phyloP scores from a whole-genome alignment of 2,797 vertebrate species.

The Delichon dasypus region DNA sequence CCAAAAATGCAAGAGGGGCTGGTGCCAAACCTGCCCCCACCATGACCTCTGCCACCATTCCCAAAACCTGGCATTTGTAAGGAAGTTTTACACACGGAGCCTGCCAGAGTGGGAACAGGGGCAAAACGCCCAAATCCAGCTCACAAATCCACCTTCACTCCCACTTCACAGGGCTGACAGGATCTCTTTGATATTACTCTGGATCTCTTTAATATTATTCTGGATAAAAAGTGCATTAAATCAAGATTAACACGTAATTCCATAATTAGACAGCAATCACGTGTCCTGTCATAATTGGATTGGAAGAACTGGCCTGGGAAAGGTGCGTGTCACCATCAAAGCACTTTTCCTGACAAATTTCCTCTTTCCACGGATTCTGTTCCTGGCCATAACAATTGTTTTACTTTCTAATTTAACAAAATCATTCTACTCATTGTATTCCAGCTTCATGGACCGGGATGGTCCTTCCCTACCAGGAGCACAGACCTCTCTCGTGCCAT shows the following conservation, averaged over 20 bases:
- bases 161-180: not conserved
- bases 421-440: not conserved
- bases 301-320: not conserved
- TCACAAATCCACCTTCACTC: not conserved
- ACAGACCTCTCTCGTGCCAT: not conserved
- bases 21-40: not conserved
- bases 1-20: not conserved
- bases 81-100: rapidly evolving
- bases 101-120: not conserved
- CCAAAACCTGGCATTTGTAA: not conserved
- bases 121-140: not conserved
- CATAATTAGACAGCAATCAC: not conserved
- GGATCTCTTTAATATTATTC: not conserved
- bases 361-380: not conserved
- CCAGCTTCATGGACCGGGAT: rapidly evolving
- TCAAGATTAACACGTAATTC: not conserved
- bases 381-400: not conserved
- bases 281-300: rapidly evolving
- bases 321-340: not conserved
- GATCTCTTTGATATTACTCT: not conserved
- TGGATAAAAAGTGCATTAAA: not conserved
- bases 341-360: not conserved
- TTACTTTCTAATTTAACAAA: not conserved
- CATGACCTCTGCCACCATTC: not conserved
- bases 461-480: not conserved